These are phyloP conservation scores for Manis javanica DNA, from an alignment of 2,797 vertebrate genomes.

Conservation along the genomic window DNA sequence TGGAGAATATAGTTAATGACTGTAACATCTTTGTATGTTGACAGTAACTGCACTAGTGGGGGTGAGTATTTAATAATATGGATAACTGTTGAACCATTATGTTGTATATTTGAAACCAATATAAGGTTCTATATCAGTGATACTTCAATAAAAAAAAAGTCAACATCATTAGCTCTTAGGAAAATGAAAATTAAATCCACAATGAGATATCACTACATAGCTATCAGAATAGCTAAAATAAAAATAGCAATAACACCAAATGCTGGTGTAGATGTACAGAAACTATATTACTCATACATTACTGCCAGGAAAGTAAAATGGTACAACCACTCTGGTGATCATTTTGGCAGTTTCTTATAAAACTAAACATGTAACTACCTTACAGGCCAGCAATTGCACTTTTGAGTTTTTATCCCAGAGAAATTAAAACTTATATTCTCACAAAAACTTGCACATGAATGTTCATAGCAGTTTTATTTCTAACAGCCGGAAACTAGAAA, in stretches of 20 bases:
- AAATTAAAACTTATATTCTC: not conserved
- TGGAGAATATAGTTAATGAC: too few relatives aligned
- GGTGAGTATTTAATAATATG: too few relatives aligned
- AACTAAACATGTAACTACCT: not conserved
- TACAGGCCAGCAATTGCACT: not conserved
- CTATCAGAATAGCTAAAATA: not conserved
- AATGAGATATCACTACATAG: not conserved
- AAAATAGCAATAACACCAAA: not conserved
- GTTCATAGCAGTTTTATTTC: not conserved
- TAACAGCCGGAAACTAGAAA: not conserved
- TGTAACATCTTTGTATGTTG: too few relatives aligned
- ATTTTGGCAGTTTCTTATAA: not conserved
- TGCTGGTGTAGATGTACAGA: not conserved
- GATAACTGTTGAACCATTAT: too few relatives aligned
- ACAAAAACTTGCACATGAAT: not conserved
- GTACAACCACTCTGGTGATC: not conserved
- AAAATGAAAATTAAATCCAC: not conserved
- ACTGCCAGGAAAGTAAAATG: not conserved
- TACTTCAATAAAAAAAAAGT: too few relatives aligned
- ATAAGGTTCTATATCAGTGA: too few relatives aligned
- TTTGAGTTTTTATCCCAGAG: not conserved
- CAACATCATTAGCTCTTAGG: not conserved
- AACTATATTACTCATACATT: not conserved
- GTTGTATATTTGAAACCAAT: too few relatives aligned
- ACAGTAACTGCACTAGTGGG: too few relatives aligned